Evolutionary conservation across 2,797 vertebrate species (phyloP).

Genomic region (Poeciliopsis infans): DNA sequence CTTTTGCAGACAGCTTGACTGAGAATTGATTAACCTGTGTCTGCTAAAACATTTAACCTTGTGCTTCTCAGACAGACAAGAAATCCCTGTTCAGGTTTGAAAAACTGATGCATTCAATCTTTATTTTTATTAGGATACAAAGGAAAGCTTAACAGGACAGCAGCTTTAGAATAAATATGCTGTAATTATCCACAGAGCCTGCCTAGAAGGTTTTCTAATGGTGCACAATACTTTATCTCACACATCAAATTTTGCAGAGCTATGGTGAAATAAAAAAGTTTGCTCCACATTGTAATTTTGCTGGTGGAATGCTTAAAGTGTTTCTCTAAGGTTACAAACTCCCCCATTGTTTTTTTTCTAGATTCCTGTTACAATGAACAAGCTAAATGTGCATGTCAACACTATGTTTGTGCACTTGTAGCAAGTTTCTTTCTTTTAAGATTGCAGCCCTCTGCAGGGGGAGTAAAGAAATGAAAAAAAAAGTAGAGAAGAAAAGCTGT

Average conservation of each 20-base stretch:
- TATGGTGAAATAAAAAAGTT: slow-evolving; percentile 26
- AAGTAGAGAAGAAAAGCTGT: slow-evolving; percentile 24
- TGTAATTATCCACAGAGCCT: slow-evolving; percentile 12
- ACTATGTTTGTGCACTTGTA: slow-evolving; percentile 61
- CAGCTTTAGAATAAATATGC: slow-evolving; percentile 18
- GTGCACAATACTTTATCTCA: slow-evolving; percentile 17
- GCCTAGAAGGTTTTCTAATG: not conserved
- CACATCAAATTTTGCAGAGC: slow-evolving; percentile 24
- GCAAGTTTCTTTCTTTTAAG: slow-evolving; percentile 59
- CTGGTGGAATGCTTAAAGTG: slow-evolving; percentile 43
- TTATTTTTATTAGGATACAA: slow-evolving; percentile 1
- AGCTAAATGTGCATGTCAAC: slow-evolving; percentile 62
- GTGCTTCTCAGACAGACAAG: slow-evolving; percentile 11
- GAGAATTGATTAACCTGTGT: slow-evolving; percentile 33
- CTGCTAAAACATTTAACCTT: slow-evolving; percentile 26
- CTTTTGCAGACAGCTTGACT: slow-evolving; percentile 25
- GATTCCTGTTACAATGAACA: slow-evolving; percentile 52
- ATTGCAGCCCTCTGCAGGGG: slow-evolving; percentile 57
- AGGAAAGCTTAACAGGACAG: not conserved
- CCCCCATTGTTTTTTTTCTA: slow-evolving; percentile 48
- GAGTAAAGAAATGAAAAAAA: slow-evolving; percentile 7
- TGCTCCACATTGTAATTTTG: slow-evolving; percentile 46
- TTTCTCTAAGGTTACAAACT: slow-evolving; percentile 47
- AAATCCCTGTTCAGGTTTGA: not conserved
- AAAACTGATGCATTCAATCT: not conserved